Base-by-base conservation (phyloP, 2,888 invertebrate species). In the Steromphala cineraria region DNA sequence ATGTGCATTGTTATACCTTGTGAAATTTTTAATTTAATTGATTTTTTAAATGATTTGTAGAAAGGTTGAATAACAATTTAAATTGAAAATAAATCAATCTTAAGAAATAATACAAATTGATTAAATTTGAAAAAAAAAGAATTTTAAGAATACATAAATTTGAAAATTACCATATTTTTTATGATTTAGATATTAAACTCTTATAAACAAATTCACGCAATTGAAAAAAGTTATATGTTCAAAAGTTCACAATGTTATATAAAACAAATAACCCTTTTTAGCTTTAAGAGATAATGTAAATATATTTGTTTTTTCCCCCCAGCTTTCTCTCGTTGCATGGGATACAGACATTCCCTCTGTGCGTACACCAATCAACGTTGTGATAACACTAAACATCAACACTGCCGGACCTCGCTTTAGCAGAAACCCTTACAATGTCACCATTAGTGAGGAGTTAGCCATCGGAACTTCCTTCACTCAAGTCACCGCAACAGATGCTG, bases 401-500 rank as follows among this genome's bases (percentile, higher is more conserved):
- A 86, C 81, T n/a, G 80, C 76, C 24, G 83, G 84, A 5, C 92
- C 92, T 31, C n/a, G 10, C 0, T 91, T 91, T 79, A 28, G 46
- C 0, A 56, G 52, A 10, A 21, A 55, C 0, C 71, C 67, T 10
- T 92, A 91, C 84, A 52, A 19, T 0, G 80, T 19, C 53, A 80
- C 53, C 5, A 87, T 92, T 53, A 78, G 84, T 62, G 90, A 89
- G 15, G 87, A 84, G 53, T 87, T 84, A 78, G 82, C 82, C 2
- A 7, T 84, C 17, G 91, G 92, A 0, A 95, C 95, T 31, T 94
- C 95, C 36, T 96, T 97, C 0, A 95, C 98, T 53, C 94, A 94
- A 19, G 95, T 98, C 78, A 95, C 95, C 15, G 97, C 98, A 13
- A 95, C 96, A 5, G 98, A 98, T 93, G 96, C 96, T 46, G 98